These are phyloP conservation scores for Cyclophora punctaria DNA, from an alignment of 2,888 invertebrate species.

Conservation along the genomic window DNA sequence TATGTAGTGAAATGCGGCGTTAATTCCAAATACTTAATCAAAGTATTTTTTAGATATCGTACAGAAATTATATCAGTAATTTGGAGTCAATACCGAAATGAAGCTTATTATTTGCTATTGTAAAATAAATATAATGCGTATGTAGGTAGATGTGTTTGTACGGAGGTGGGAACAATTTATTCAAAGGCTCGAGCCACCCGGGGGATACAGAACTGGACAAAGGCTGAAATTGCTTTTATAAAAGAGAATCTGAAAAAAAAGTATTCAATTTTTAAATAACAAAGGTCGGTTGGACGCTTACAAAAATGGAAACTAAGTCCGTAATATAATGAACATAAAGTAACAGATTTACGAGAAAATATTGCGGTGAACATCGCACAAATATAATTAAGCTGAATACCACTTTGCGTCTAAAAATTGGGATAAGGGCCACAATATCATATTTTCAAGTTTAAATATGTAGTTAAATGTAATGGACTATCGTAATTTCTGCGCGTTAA, in stretches of 20 bases:
- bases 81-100: too few species aligned
- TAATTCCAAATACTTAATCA: too few species aligned
- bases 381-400: constrained; percentile 11
- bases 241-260: constrained; percentile 28
- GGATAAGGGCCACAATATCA: constrained; percentile 8
- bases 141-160: constrained; percentile 12
- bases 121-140: too few species aligned
- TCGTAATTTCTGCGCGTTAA: too few species aligned
- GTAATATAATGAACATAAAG: constrained; percentile 14
- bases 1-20: too few species aligned
- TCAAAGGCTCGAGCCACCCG: constrained; percentile 32
- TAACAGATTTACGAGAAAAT: constrained; percentile 7
- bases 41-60: too few species aligned
- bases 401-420: not conserved
- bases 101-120: too few species aligned
- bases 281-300: constrained; percentile 10
- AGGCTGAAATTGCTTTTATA: constrained; percentile 40
- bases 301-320: constrained; percentile 14
- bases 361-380: constrained; percentile 10
- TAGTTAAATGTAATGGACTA: too few species aligned
- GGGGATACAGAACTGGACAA: constrained; percentile 34
- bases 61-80: too few species aligned
- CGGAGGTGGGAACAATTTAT: constrained; percentile 35
- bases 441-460: constrained; percentile 4
- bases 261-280: constrained; percentile 27